These are phyloP conservation scores for Leptinotarsa juncta DNA, from an alignment of 2,888 invertebrate species.

Conservation along the genomic window DNA sequence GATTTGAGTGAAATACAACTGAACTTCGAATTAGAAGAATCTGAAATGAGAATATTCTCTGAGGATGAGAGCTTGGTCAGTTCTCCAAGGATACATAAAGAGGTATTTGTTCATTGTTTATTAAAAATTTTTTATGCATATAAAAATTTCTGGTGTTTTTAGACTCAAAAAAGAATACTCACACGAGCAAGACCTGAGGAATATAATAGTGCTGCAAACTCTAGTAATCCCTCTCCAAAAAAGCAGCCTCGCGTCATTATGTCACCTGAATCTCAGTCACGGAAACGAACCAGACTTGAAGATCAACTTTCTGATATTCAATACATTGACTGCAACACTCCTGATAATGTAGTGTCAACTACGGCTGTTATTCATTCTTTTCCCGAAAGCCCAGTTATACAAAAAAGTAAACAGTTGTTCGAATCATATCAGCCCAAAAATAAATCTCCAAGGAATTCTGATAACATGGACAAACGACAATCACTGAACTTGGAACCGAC, in stretches of 20 bases:
- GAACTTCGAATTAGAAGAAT: constrained; percentile 86
- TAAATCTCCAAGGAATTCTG: constrained; percentile 62
- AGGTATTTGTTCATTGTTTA: constrained; percentile 50
- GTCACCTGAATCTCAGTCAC: constrained; percentile 68
- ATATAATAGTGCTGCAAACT: constrained; percentile 68
- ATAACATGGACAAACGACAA: constrained; percentile 58
- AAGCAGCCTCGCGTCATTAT: constrained; percentile 70
- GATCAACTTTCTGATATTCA: constrained; percentile 83
- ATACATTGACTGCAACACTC: constrained; percentile 84
- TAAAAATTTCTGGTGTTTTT: constrained; percentile 48
- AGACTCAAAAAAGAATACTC: constrained; percentile 67
- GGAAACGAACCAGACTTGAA: constrained; percentile 79
- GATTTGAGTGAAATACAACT: constrained; percentile 88
- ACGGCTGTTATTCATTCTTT: constrained; percentile 61
- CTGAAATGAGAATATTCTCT: constrained; percentile 89
- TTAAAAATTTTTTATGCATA: neutral
- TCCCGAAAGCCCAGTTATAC: constrained; percentile 45
- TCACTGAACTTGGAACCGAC: constrained; percentile 60
- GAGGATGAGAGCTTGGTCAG: constrained; percentile 82
- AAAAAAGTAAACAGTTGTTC: constrained; percentile 36
- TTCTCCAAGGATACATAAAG: constrained; percentile 69
- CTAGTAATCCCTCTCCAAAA: constrained; percentile 73
- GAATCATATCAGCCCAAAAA: constrained; percentile 63
- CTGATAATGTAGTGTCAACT: constrained; percentile 70
- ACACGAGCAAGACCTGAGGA: constrained; percentile 70